Evolutionary conservation across 2,888 invertebrate species (phyloP), one percentile per base, ranked within the genome.

Genomic region (Protodeltote pygarga): DNA sequence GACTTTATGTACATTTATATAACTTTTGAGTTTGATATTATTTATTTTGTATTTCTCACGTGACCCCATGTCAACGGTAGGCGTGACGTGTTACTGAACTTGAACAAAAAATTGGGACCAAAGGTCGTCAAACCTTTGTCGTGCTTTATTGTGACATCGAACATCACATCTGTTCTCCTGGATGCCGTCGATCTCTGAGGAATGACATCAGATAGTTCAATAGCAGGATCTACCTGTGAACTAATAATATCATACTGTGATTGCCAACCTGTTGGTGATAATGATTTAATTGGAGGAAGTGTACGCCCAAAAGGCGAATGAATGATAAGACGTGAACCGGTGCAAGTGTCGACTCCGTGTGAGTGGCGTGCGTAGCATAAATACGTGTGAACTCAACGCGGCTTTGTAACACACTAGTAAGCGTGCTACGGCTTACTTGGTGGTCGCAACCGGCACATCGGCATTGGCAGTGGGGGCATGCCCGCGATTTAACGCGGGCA

Each of bases 361-460:
- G 71, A 66, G 60, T 65, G 71, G 77, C 75, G 75, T 76, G 75
- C 72, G 69, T 70, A 49, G 71, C 66, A 64, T 65, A 59, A 57
- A 63, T 65, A 65, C 50, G 63, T 67, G 70, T 61, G 35, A 55
- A 65, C 48, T 59, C 35, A 61, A 70, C 70, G 70, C 69, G 69
- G 59, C 64, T 59, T 58, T 53, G 72, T 73, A 76, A 78, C 83
- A 83, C 85, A 82, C 85, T 81, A 81, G 80, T 79, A 79, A 81
- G 80, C 81, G 86, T 86, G 89, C 79, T 79, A 80, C 82, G 50
- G 87, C 91, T 91, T 92, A 91, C 91, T 91, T 91, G 90, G 79
- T 90, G 89, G 77, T 90, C 88, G 83, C 88, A 89, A 75, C 87
- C 87, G 70, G 87, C 79, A 79, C 92, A 89, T 64, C 82, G 85